These are phyloP conservation scores for Eira barbara DNA, from an alignment of 2,113 vertebrate species.

Conservation along the genomic window DNA sequence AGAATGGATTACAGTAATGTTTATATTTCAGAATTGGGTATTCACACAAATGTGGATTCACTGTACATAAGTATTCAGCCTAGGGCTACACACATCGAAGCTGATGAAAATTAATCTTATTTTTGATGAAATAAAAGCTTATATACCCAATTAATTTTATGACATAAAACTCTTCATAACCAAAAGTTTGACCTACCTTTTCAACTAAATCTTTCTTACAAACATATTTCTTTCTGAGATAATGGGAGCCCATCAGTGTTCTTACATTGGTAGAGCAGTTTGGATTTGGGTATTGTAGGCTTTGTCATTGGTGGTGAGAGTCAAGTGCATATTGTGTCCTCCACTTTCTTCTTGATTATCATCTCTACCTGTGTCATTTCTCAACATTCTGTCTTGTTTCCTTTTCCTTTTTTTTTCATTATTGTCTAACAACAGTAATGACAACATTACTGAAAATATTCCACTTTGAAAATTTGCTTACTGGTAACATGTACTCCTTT, in stretches of 20 bases:
- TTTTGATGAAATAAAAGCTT: background rate
- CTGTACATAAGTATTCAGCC: background rate
- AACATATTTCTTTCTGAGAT: background rate
- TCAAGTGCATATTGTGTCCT: background rate
- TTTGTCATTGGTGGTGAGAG: background rate
- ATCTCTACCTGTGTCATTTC: background rate
- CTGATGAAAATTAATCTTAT: constrained; percentile 8
- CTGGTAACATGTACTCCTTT: background rate
- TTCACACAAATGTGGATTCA: background rate
- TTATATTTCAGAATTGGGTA: background rate
- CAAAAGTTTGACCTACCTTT: background rate
- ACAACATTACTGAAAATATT: background rate
- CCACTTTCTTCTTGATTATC: background rate
- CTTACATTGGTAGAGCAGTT: background rate
- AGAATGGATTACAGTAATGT: background rate
- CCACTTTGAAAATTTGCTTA: background rate
- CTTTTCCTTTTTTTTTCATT: background rate
- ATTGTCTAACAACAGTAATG: background rate
- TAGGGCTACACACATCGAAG: background rate
- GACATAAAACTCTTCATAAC: background rate
- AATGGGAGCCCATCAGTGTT: background rate
- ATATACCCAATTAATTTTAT: background rate
- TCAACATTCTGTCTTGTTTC: background rate
- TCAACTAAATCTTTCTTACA: background rate
- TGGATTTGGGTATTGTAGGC: background rate